These are phyloP conservation scores for Drosophila antonietae DNA, from an alignment of 2,888 invertebrate species.

Conservation along the genomic window DNA sequence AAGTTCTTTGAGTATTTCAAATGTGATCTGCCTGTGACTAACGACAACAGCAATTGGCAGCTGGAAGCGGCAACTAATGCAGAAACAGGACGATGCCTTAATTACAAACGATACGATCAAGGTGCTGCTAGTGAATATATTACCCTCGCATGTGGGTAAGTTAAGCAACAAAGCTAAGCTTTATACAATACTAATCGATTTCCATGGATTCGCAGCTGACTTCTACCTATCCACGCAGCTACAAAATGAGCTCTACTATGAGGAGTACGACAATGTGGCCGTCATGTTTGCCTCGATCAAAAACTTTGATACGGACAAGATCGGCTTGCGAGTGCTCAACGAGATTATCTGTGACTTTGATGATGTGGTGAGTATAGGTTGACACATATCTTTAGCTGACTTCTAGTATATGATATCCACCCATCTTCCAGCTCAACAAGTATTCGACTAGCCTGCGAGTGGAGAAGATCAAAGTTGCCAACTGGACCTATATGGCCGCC, in stretches of 20 bases:
- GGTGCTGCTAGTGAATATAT: conserved; percentile 94
- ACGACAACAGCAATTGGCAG: conserved; percentile 59
- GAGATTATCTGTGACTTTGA: conserved; percentile 97
- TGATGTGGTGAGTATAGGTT: conserved; percentile 86
- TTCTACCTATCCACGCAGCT: conserved; percentile 90
- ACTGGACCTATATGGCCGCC: conserved; percentile 99
- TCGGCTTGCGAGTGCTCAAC: conserved; percentile 91
- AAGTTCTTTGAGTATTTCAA: conserved; percentile 68
- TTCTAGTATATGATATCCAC: neutral
- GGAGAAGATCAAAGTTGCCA: conserved; percentile 98
- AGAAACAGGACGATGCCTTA: conserved; percentile 94
- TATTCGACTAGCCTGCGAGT: conserved; percentile 88
- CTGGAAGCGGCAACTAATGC: conserved; percentile 90
- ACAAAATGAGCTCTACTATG: conserved; percentile 92
- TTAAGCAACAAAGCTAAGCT: conserved; percentile 6
- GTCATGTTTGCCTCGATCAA: conserved; percentile 98
- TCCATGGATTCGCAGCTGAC: conserved; percentile 86
- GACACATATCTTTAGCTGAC: neutral
- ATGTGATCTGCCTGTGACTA: conserved; percentile 22
- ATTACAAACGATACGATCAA: conserved; percentile 95
- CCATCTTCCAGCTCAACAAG: conserved; percentile 86
- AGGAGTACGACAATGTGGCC: conserved; percentile 94
- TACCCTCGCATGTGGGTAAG: conserved; percentile 96
- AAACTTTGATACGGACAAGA: conserved; percentile 89
- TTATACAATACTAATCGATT: neutral